Evolutionary conservation across 2,888 invertebrate species (phyloP), one percentile per base, ranked within the genome.

Genomic region (Agrypnus murinus): DNA sequence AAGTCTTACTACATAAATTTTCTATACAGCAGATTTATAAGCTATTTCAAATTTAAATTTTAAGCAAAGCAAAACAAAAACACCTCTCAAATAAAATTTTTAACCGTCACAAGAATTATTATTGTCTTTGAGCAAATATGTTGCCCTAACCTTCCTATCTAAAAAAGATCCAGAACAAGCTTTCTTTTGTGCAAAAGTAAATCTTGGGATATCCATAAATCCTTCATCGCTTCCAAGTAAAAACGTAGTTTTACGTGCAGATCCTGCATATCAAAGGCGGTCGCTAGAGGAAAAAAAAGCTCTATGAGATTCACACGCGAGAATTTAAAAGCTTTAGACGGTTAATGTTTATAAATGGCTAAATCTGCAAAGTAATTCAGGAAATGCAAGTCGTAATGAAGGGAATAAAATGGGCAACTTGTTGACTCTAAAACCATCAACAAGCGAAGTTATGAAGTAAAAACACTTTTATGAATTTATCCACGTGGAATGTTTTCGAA

Each of bases 261-360:
- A 2, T 48, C 48, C 14, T 15, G 48, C 8, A 45, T 17, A 45
- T 45, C 15, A 45, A 48, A 19, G 3, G 25, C 2, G 25, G 4
- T 19, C 25, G 25, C 2, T 3, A 25, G 5, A 25, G 25, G 25
- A n/a, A 48, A 48, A 48, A n/a, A 48, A 48, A 48, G n/a, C 25
- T 19, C 10, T 48, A 19, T 25, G 48, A 48, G 25, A 25, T 19
- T 10, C 1, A n/a, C 6, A 25, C 10, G 15, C 25, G 10, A 48
- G 10, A n/a, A n/a, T n/a, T 5, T 25, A 5, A 25, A 25, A 2
- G 25, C 2, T 25, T 25, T 5, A 2, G 25, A 25, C 19, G n/a
- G 48, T 25, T 25, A 48, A 48, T 48, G 48, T 48, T 48, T 48
- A 48, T 48, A 48, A 48, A 48, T 48, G 48, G 25, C 15, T 9